Evolutionary conservation across 1,140 invertebrate genomes (phyloP), one percentile per base, ranked within the genome.

Genomic region (Triops longicaudatus): DNA sequence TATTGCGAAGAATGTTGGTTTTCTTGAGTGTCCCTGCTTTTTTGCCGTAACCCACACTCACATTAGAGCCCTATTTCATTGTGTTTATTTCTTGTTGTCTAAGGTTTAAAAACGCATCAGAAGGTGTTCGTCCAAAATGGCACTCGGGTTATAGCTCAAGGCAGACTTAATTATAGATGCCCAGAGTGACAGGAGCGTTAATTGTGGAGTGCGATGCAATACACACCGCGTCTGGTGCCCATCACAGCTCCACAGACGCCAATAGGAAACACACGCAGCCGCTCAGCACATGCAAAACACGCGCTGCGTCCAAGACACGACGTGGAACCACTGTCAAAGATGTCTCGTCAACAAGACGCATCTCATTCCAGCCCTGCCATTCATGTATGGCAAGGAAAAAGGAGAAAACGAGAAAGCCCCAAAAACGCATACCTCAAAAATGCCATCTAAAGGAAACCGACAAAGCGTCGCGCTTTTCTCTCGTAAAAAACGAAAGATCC

Each of bases 101-200:
- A 37, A 37, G n/a, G n/a, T n/a, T n/a, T n/a, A n/a, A n/a, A n/a
- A n/a, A n/a, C n/a, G n/a, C n/a, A n/a, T n/a, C n/a, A n/a, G n/a
- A n/a, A 37, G 31, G 31, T 37, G 31, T 37, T 37, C 31, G 31
- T 37, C 31, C 31, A 37, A 37, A 37, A 7, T 37, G 31, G 31
- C 2, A 37, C 2, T 37, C 7, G 31, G 31, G 31, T 37, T n/a
- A 63, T 63, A 22, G 22, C n/a, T 63, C 50, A 17, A 63, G 50
- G 50, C 17, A 63, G n/a, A 17, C 22, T 63, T 63, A 63, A 63
- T 63, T 63, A 22, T 17, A 63, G 14, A 63, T 63, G 50, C 50
- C 50, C 50, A 63, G 50, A 63, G 50, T 63, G 50, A 63, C 50
- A 63, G 50, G 50, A 63, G 50, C n/a, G 50, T 63, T 63, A 63